A percentile compares a stretch with the other conserved stretches of the same genome.
Conservation (phyloP, 2,797 vertebrate species). For the Protonibea diacanthus region DNA sequence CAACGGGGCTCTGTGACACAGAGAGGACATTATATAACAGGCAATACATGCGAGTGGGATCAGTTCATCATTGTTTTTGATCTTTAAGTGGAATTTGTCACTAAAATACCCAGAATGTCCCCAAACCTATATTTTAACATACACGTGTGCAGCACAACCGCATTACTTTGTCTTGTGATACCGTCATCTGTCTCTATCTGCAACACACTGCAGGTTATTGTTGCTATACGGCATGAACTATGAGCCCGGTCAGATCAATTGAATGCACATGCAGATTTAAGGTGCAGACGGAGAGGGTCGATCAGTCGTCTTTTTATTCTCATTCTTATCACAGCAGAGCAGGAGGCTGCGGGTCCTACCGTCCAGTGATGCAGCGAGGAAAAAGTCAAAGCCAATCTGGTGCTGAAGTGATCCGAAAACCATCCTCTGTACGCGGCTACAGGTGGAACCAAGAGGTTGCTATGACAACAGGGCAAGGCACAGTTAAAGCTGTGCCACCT, state of each 20-base stretch:
- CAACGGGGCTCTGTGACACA: not conserved
- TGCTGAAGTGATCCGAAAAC: conserved; percentile 36
- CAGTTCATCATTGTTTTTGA: not conserved
- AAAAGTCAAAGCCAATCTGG: conserved; percentile 31
- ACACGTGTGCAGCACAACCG: not conserved
- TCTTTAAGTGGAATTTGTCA: not conserved
- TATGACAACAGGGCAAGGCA: conserved; percentile 40
- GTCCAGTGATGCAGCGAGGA: conserved; percentile 41
- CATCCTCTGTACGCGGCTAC: not conserved
- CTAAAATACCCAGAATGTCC: not conserved
- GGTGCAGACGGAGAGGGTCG: conserved; percentile 5
- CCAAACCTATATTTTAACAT: not conserved
- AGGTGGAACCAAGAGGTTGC: conserved; percentile 58
- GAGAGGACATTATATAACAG: not conserved
- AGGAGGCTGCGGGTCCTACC: conserved; percentile 31
- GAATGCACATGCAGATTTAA: conserved; percentile 35
- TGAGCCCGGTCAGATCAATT: conserved; percentile 39
- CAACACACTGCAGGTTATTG: conserved; percentile 17
- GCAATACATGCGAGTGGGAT: not conserved
- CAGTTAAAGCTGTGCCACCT: conserved; percentile 36
- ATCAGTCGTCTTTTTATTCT: conserved; percentile 40
- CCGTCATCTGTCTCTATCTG: conserved; percentile 1
- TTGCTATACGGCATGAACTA: conserved; percentile 16
- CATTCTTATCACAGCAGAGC: conserved; percentile 49
- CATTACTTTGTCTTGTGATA: conserved; percentile 1